Evolutionary conservation across 2,113 vertebrate species (phyloP), one percentile per base, ranked within the genome.

Genomic region (Rattus rattus): DNA sequence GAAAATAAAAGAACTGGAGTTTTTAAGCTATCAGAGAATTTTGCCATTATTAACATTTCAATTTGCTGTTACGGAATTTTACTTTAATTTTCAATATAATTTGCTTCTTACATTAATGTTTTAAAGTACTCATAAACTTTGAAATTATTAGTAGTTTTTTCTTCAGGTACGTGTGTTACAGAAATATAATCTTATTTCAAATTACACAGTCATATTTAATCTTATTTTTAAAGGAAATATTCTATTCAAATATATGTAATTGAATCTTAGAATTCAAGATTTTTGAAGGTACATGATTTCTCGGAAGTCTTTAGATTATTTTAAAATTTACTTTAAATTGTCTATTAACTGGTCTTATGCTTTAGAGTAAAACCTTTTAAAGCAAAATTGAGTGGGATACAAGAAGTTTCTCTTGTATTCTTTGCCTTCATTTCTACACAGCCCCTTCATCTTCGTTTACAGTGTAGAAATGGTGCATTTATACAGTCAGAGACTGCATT

Each of bases 201-300:
- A 95, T 96, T 94, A 72, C 94, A 73, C 47, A 70, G 77, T 70
- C 17, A 95, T 70, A 88, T n/a, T 91, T 93, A 56, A 63, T 94
- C 93, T 94, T 94, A 56, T 70, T 96, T 97, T 88, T 91, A 81
- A 70, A 95, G 72, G 14, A 92, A 73, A 47, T 91, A 54, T 19
- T 20, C 10, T 26, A 69, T 16, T 30, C 94, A 94, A 89, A 43
- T 92, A 88, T 73, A 96, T 93, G 13, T 92, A 77, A 88, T 84
- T 87, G 75, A 86, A 70, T 91, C 9, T n/a, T 84, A 79, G 65
- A 91, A 94, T 89, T 97, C 36, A 87, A 89, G 43, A 75, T 94
- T 39, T 39, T 90, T 52, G 94, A n/a, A 95, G 14, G 77, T 96
- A 36, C 36, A 39, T 95, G 76, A 36, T 86, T 93, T 96, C 47